Conservation (phyloP, 2,797 vertebrate species). For the Enteromius argenteus region DNA sequence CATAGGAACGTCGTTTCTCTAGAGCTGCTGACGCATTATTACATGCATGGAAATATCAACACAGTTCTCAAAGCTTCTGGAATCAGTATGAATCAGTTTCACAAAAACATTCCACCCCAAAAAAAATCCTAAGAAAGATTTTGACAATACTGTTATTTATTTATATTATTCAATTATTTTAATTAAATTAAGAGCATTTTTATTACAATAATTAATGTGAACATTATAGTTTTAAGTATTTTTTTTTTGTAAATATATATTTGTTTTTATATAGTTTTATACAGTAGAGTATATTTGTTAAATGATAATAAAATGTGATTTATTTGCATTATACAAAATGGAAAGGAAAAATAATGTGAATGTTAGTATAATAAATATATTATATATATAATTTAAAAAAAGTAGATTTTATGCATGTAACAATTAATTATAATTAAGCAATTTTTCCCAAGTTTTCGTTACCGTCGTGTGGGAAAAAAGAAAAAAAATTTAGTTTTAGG, state of each 20-base stretch:
- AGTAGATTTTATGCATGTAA: background rate
- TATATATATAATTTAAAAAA: background rate
- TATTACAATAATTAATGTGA: background rate
- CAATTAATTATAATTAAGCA: background rate
- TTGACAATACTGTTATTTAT: background rate
- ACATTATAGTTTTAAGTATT: too few relatives aligned
- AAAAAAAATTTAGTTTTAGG: background rate
- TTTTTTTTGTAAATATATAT: background rate
- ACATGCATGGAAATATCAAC: background rate
- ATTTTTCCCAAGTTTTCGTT: background rate
- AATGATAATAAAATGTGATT: background rate
- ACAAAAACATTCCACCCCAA: background rate
- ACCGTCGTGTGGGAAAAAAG: fast-evolving
- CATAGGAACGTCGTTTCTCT: background rate
- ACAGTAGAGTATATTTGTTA: background rate
- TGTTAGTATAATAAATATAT: background rate
- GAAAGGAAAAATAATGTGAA: background rate
- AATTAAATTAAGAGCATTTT: background rate
- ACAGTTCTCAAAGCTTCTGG: background rate
- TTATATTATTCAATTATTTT: background rate
- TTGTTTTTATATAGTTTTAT: background rate
- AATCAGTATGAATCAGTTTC: slow-evolving; percentile 6
- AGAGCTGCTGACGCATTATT: background rate
- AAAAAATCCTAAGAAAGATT: background rate
- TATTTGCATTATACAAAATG: background rate